A percentile compares a stretch with the other conserved stretches of the same genome.
Conservation (phyloP, 2,113 vertebrate species). For the Noturus placidus region DNA sequence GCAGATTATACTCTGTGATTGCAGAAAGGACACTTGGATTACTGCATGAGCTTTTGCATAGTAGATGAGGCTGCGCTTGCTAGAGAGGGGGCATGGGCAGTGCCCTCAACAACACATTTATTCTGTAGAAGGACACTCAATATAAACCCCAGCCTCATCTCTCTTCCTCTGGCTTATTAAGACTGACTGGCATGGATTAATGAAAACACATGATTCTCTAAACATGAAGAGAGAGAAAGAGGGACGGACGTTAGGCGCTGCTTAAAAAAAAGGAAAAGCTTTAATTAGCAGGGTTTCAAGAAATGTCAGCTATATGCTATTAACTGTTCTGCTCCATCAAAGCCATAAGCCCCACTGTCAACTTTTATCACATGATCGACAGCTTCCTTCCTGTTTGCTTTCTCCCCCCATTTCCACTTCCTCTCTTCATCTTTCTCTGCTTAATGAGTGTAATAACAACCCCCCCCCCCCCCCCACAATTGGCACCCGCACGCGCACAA, state of each 20-base stretch:
- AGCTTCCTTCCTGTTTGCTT: constrained; percentile 74
- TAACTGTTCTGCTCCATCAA: constrained; percentile 88
- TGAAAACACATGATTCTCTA: constrained; percentile 89
- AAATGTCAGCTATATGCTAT: constrained; percentile 88
- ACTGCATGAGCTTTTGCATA: constrained; percentile 83
- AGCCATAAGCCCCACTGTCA: constrained; percentile 87
- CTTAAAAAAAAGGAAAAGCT: constrained; percentile 82
- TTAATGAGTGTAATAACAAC: constrained; percentile 55
- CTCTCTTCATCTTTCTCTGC: background rate
- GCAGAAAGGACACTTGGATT: constrained; percentile 88
- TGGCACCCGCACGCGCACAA: too few species aligned
- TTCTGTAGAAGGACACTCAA: constrained; percentile 90
- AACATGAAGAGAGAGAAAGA: constrained; percentile 69
- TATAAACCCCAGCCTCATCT: constrained; percentile 64
- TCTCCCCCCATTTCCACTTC: constrained; percentile 60
- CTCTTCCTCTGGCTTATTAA: constrained; percentile 86
- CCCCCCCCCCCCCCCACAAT: too few species aligned
- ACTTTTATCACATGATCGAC: constrained; percentile 87
- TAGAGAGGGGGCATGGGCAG: constrained; percentile 77
- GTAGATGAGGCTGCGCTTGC: constrained; percentile 79
- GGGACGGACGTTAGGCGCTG: constrained; percentile 77
- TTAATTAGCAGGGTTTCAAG: constrained; percentile 87
- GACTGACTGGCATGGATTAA: constrained; percentile 90
- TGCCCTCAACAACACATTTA: constrained; percentile 84
- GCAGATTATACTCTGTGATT: constrained; percentile 90